phyloP scores from a whole-genome alignment of 2,797 vertebrate genomes.

The Sebastes vulpes region DNA sequence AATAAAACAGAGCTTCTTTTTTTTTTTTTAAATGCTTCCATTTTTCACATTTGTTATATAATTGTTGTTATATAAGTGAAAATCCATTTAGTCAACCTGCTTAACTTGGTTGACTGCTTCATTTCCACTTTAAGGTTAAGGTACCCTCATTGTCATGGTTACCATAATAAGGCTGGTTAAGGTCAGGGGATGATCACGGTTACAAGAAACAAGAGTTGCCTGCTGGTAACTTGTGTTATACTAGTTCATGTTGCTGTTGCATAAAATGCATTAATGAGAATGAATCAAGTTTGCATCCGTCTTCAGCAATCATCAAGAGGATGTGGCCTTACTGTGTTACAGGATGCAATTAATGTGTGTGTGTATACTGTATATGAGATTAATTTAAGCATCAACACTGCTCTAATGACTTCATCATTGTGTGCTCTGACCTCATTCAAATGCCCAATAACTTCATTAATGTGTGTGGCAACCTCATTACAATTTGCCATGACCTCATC shows the following conservation, averaged over 20 bases:
- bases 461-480: slow-evolving; percentile 69
- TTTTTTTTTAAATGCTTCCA: neutral
- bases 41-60: neutral
- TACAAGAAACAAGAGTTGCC: neutral
- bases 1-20: neutral
- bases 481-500: slow-evolving; percentile 61
- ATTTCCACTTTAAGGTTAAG: neutral
- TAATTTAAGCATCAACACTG: slow-evolving; percentile 49
- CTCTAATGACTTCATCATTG: slow-evolving; percentile 58
- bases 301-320: slow-evolving; percentile 40
- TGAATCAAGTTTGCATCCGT: slow-evolving; percentile 49
- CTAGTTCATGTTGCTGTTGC: neutral
- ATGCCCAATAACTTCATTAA: slow-evolving; percentile 64
- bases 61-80: neutral
- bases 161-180: neutral
- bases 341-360: slow-evolving; percentile 49
- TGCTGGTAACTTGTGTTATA: neutral
- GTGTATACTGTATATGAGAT: slow-evolving; percentile 25
- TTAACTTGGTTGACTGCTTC: neutral
- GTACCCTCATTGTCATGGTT: neutral
- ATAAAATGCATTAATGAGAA: slow-evolving; percentile 37
- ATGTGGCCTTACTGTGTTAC: slow-evolving; percentile 49
- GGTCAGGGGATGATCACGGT: neutral
- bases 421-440: slow-evolving; percentile 70
- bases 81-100: neutral